Conservation (phyloP, 2,888 invertebrate genomes). For the Mesochorus sp. region DNA sequence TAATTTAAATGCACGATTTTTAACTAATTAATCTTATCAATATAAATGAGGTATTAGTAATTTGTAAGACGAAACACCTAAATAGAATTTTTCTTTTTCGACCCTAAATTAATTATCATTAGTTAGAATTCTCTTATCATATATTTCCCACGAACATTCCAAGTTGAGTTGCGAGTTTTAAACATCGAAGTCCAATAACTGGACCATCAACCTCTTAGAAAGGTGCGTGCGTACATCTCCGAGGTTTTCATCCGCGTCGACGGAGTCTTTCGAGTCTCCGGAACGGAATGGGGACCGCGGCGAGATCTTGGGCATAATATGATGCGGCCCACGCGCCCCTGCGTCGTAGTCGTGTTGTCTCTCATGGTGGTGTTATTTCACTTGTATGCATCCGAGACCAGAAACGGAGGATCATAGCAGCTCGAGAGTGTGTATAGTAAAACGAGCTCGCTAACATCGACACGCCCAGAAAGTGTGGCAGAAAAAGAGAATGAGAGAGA, state of each 20-base stretch:
- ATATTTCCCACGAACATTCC: background rate
- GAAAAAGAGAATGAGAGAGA: slow-evolving; percentile 5
- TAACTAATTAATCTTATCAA: no score
- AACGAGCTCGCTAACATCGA: slow-evolving; percentile 56
- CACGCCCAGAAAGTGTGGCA: slow-evolving; percentile 58
- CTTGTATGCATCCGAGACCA: slow-evolving; percentile 33
- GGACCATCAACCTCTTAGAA: background rate
- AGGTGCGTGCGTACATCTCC: no score
- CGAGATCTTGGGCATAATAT: slow-evolving; percentile 74
- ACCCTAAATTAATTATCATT: no score
- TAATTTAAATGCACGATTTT: no score
- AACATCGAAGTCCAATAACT: background rate
- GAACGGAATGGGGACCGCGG: slow-evolving; percentile 60
- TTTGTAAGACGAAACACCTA: no score
- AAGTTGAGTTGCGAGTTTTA: no score
- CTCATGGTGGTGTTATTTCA: slow-evolving; percentile 47
- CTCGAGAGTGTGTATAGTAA: slow-evolving; percentile 33
- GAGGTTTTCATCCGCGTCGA: slow-evolving; percentile 31
- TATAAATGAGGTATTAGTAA: no score
- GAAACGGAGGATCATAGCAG: slow-evolving; percentile 53
- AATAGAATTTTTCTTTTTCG: no score
- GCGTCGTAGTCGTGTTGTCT: slow-evolving; percentile 37
- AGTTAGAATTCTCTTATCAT: background rate
- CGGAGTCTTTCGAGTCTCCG: slow-evolving; percentile 43
- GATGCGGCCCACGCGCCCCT: slow-evolving; percentile 73